Percentiles rank a stretch among this genome's conserved stretches.
These are phyloP conservation scores for Palaemon carinicauda DNA, from an alignment of 1,140 invertebrate genomes.

Conservation along the genomic window DNA sequence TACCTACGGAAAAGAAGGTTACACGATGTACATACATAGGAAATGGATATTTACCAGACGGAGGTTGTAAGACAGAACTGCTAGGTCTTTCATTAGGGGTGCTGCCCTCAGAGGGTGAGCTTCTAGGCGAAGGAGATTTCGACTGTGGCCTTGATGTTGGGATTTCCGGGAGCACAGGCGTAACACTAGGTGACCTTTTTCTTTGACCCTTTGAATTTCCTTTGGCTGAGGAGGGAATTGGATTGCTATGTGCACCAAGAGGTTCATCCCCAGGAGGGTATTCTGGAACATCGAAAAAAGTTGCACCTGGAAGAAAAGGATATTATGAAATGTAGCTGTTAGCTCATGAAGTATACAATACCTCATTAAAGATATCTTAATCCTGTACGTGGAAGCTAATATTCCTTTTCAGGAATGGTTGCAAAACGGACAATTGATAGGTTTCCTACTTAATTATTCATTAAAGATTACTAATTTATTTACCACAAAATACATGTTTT, in stretches of 20 bases:
- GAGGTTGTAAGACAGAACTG: neutral
- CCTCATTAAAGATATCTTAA: too few species aligned
- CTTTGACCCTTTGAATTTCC: neutral
- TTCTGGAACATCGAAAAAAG: conserved; percentile 33
- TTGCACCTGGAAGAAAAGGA: neutral
- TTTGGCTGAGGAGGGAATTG: too few species aligned
- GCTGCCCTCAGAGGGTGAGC: neutral
- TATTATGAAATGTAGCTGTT: neutral
- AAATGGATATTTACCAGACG: neutral
- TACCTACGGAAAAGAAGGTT: too few species aligned
- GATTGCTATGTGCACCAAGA: neutral
- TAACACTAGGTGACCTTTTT: neutral
- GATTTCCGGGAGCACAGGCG: conserved; percentile 21
- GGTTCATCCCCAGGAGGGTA: conserved; percentile 1
- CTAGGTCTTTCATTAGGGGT: neutral
- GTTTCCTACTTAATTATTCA: too few species aligned
- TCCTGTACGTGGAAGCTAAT: too few species aligned
- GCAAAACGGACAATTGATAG: too few species aligned
- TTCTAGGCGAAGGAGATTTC: neutral
- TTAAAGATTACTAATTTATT: too few species aligned
- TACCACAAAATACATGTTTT: too few species aligned
- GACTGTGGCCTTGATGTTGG: neutral
- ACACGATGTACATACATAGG: too few species aligned
- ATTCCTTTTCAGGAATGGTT: too few species aligned
- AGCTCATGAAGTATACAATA: too few species aligned